These are phyloP conservation scores for Catajapyx aquilonaris DNA, from an alignment of 1,140 invertebrate genomes.

Conservation along the genomic window DNA sequence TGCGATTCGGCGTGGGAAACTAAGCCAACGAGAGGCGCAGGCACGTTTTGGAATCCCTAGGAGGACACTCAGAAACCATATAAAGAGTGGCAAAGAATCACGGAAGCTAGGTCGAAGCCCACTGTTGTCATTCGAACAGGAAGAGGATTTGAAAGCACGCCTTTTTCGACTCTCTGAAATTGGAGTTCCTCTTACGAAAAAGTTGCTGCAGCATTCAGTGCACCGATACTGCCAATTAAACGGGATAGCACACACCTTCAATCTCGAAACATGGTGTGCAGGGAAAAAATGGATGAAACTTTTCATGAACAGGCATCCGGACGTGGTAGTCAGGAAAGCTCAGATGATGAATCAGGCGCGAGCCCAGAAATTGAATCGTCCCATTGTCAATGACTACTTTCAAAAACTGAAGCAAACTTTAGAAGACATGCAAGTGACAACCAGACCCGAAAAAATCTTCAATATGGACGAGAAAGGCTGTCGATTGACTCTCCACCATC, in stretches of 20 bases:
- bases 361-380: constrained; percentile 17
- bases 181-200: constrained; percentile 14
- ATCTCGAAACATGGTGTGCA: constrained; percentile 7
- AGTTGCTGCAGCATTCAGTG: constrained; percentile 10
- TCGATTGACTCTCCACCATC: constrained; percentile 17
- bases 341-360: constrained; percentile 17
- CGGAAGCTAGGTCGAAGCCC: constrained; percentile 10
- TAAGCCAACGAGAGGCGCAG: too few species aligned
- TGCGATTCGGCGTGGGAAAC: too few species aligned
- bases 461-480: constrained; percentile 24
- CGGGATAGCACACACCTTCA: not conserved
- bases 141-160: constrained; percentile 11
- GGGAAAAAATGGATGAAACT: constrained; percentile 14
- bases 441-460: constrained; percentile 16
- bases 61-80: not conserved
- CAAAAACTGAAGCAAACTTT: constrained; percentile 14
- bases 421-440: constrained; percentile 11
- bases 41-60: not conserved
- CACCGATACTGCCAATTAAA: constrained; percentile 12
- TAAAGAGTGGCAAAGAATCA: not conserved
- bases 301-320: constrained; percentile 13
- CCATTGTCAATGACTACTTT: constrained; percentile 17
- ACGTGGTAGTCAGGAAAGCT: constrained; percentile 13
- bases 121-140: constrained; percentile 12
- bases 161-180: constrained; percentile 13